A percentile compares a stretch with the other conserved stretches of the same genome.
Evolutionary conservation across 2,113 vertebrate genomes (phyloP).

Genomic region (Pterocles burchelli): DNA sequence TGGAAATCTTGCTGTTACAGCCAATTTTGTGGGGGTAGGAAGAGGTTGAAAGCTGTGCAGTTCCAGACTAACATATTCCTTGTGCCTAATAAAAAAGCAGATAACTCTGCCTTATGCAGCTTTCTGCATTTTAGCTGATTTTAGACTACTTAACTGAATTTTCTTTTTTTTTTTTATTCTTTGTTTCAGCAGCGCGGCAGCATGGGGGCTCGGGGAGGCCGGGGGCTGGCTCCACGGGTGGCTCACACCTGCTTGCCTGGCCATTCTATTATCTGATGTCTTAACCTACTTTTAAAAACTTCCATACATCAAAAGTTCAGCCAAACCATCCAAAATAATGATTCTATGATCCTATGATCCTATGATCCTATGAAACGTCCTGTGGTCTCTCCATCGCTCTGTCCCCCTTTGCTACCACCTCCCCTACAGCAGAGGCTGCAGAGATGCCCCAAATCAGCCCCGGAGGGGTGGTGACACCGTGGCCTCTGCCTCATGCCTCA

Average conservation of each 20-base stretch:
- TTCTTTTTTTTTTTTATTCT: not conserved
- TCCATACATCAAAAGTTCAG: not conserved
- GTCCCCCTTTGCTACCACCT: accelerated
- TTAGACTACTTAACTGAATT: not conserved
- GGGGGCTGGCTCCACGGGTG: accelerated
- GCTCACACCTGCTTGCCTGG: not conserved
- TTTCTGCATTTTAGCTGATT: not conserved
- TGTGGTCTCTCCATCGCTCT: accelerated
- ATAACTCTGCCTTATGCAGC: accelerated
- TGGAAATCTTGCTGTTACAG: not conserved
- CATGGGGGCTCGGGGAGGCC: accelerated
- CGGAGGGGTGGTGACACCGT: accelerated
- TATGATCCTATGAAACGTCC: accelerated
- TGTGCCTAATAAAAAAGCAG: not conserved
- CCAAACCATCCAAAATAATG: not conserved
- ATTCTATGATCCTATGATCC: too few species aligned
- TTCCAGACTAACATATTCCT: not conserved
- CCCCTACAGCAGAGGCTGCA: not conserved
- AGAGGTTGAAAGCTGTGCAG: not conserved
- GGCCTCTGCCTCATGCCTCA: not conserved
- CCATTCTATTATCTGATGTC: not conserved
- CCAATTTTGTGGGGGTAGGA: not conserved
- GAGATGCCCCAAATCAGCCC: not conserved
- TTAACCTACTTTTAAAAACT: not conserved
- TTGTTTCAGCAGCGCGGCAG: accelerated